These are phyloP conservation scores for Lucifuga dentata DNA, from an alignment of 2,113 vertebrate genomes.

Conservation along the genomic window DNA sequence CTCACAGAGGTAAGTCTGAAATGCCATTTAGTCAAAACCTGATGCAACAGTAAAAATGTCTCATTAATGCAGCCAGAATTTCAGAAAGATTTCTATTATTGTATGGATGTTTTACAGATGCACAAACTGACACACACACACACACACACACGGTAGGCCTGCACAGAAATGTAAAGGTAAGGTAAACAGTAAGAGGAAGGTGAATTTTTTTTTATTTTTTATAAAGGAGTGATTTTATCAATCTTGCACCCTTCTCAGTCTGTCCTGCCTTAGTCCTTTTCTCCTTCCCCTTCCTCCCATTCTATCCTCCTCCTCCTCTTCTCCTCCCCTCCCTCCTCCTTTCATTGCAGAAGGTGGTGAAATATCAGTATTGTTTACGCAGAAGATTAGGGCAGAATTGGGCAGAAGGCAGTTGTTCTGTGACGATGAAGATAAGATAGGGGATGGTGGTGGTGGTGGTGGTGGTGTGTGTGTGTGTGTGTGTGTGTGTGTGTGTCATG, in stretches of 20 bases:
- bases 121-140: neutral
- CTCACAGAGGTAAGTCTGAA: neutral
- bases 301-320: conserved; percentile 21
- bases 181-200: conserved; percentile 9
- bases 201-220: no score
- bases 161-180: no score
- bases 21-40: no score
- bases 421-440: conserved; percentile 99
- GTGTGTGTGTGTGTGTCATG: conserved; percentile 83
- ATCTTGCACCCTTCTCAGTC: conserved; percentile 36
- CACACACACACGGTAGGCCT: neutral
- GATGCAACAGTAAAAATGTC: neutral
- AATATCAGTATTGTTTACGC: conserved; percentile 99
- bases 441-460: conserved; percentile 80
- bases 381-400: conserved; percentile 98
- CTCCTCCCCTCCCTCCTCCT: conserved; percentile 41
- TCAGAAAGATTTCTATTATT: neutral
- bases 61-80: neutral
- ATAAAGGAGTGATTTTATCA: conserved; percentile 51
- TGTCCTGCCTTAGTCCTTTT: conserved; percentile 36
- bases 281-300: conserved; percentile 36
- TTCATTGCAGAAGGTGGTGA: conserved; percentile 91
- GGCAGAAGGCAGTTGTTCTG: conserved; percentile 98
- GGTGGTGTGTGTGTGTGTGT: conserved; percentile 82
- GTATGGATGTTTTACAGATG: conserved; percentile 1